Percentiles rank a stretch among this genome's conserved stretches.
Conservation (phyloP, 2,797 vertebrate species). For the Centroberyx gerrardi region DNA sequence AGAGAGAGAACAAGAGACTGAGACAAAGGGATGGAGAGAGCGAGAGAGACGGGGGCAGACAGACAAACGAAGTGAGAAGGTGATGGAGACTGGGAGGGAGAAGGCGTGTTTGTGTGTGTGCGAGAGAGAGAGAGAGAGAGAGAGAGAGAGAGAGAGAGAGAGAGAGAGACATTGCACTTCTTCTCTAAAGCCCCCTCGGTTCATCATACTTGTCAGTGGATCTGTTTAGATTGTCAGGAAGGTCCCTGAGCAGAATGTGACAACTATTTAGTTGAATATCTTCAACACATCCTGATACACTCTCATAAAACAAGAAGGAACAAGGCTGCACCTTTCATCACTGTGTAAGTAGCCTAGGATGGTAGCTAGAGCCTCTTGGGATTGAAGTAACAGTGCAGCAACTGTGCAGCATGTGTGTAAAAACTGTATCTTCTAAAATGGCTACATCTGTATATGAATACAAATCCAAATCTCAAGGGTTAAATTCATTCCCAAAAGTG, state of each 20-base stretch:
- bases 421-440: conserved; percentile 12
- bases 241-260: background rate
- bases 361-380: conserved; percentile 8
- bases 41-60: conserved; percentile 2
- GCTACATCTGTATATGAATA: conserved; percentile 2
- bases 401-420: conserved; percentile 5
- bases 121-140: too few species aligned
- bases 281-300: background rate
- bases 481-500: too few species aligned
- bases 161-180: background rate
- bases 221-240: background rate
- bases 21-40: conserved; percentile 26
- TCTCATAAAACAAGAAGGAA: conserved; percentile 9
- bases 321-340: background rate
- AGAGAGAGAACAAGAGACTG: conserved; percentile 15
- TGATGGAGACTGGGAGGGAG: background rate
- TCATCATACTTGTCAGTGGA: background rate
- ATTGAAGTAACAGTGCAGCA: background rate
- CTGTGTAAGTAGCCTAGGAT: background rate
- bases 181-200: conserved; percentile 1
- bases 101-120: background rate
- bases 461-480: too few species aligned
- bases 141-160: background rate
- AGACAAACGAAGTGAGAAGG: conserved; percentile 4
- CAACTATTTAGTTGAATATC: background rate